A percentile compares a stretch with the other conserved stretches of the same genome.
phyloP scores from a whole-genome alignment of 1,140 invertebrate species.

The Fragariocoptes setiger region DNA sequence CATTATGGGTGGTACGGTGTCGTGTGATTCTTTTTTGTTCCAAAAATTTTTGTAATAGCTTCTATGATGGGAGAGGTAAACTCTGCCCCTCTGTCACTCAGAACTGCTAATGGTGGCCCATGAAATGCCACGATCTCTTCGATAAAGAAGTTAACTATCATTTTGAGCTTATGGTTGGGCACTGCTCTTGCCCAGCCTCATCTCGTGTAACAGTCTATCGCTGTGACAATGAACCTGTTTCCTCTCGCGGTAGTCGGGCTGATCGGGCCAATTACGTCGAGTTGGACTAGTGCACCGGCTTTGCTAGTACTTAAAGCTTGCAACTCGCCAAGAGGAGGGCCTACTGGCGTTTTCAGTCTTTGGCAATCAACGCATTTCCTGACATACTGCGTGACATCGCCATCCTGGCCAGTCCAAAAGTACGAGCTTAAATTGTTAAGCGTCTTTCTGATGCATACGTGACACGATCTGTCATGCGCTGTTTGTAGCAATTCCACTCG shows the following conservation, averaged over 20 bases:
- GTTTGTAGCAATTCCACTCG: too few species aligned
- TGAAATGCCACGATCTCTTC: not conserved
- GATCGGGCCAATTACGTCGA: not conserved
- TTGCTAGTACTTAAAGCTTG: too few species aligned
- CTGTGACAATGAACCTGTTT: not conserved
- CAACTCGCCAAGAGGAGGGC: too few species aligned
- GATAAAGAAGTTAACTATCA: not conserved
- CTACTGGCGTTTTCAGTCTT: too few species aligned
- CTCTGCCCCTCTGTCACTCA: conserved; percentile 1
- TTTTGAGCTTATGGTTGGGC: not conserved
- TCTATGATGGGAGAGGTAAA: not conserved
- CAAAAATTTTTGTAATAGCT: too few species aligned
- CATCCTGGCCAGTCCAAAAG: too few species aligned
- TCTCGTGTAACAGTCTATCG: not conserved
- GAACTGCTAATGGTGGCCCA: not conserved
- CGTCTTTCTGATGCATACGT: too few species aligned
- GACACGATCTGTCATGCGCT: too few species aligned
- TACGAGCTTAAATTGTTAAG: too few species aligned
- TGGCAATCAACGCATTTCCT: too few species aligned
- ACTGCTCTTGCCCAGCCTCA: not conserved
- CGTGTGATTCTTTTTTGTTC: not conserved
- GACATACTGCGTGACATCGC: too few species aligned
- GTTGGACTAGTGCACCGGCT: too few species aligned
- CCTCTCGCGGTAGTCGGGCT: not conserved
- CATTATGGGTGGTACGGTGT: not conserved